phyloP scores from a whole-genome alignment of 2,888 invertebrate genomes.

The Alsophila aescularia region DNA sequence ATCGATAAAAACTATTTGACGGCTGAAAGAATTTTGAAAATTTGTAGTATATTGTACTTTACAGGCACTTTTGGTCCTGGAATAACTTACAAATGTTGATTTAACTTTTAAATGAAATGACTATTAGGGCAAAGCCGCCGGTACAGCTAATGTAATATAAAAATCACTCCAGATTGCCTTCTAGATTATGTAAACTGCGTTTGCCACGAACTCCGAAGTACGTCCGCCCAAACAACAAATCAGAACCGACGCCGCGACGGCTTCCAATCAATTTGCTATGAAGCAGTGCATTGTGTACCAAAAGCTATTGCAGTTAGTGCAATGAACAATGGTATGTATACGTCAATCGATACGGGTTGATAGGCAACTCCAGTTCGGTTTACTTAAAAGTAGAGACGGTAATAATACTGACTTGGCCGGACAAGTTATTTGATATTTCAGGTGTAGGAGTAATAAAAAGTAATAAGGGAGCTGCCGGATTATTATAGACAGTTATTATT shows the following conservation, averaged over 20 bases:
- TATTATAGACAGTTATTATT: too few species aligned
- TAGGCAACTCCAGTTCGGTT: slow-evolving; percentile 5
- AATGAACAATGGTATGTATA: slow-evolving; percentile 16
- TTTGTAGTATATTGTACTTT: too few species aligned
- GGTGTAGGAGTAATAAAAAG: too few species aligned
- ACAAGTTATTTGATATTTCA: neutral
- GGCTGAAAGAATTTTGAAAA: too few species aligned
- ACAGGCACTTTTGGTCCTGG: too few species aligned
- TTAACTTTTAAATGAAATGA: too few species aligned
- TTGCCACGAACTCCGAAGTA: neutral
- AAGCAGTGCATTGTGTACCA: slow-evolving; percentile 22
- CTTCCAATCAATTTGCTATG: slow-evolving; percentile 28
- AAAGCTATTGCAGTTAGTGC: slow-evolving; percentile 15
- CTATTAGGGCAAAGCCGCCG: neutral
- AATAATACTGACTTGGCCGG: neutral
- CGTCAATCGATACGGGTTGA: slow-evolving; percentile 30
- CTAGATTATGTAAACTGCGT: neutral
- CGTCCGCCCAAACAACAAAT: slow-evolving; percentile 25
- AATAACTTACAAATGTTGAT: too few species aligned
- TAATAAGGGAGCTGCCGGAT: too few species aligned
- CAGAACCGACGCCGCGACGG: slow-evolving; percentile 18
- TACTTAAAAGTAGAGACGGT: neutral
- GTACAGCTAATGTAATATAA: neutral
- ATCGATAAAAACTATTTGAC: too few species aligned
- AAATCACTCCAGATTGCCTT: neutral